These are phyloP conservation scores for Lucinisca nassula DNA, from an alignment of 2,888 invertebrate genomes.

Conservation along the genomic window DNA sequence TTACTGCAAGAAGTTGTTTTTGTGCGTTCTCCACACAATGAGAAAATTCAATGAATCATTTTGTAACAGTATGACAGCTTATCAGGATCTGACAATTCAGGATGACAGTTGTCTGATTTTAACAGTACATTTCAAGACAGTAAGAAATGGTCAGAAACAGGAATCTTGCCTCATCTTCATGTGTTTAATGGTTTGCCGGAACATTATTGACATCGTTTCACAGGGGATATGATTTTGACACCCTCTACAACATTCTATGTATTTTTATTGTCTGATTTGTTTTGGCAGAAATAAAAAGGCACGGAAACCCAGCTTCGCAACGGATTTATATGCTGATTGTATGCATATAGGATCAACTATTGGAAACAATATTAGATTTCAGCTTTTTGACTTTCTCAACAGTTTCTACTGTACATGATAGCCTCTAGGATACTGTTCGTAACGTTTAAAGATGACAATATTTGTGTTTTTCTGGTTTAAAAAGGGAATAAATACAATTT, in stretches of 20 bases:
- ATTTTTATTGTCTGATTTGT: neutral
- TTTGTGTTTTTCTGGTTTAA: no score
- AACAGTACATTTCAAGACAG: no score
- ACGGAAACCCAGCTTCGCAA: neutral
- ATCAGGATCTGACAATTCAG: neutral
- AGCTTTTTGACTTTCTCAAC: neutral
- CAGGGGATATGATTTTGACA: neutral
- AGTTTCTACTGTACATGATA: neutral
- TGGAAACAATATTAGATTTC: slow-evolving; percentile 9
- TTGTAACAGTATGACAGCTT: neutral
- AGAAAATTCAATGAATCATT: neutral
- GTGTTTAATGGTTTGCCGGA: neutral
- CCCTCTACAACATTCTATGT: neutral
- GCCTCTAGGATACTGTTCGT: no score
- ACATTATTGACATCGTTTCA: neutral
- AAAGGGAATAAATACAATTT: no score
- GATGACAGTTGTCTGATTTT: no score
- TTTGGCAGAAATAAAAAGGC: neutral
- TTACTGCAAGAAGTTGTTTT: neutral
- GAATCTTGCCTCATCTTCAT: no score
- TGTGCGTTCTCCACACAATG: neutral
- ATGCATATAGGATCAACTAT: neutral
- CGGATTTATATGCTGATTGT: neutral
- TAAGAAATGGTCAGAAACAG: no score
- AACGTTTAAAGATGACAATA: no score